phyloP scores from a whole-genome alignment of 1,140 invertebrate genomes.

The Teleogryllus occipitalis region DNA sequence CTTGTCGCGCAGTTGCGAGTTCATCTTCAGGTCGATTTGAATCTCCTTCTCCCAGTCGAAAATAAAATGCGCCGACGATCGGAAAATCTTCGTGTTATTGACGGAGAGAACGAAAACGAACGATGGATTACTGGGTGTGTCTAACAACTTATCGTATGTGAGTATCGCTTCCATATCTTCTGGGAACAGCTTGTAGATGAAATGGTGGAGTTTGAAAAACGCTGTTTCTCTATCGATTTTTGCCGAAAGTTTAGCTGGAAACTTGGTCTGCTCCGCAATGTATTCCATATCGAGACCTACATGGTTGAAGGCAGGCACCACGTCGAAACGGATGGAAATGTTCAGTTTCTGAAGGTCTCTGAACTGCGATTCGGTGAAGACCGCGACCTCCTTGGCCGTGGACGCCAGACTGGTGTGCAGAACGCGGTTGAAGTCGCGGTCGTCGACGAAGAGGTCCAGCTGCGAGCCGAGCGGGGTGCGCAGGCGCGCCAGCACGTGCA shows the following conservation, averaged over 20 bases:
- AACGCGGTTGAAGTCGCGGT: background rate
- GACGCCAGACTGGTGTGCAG: background rate
- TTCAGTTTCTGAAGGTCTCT: background rate
- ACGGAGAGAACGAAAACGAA: background rate
- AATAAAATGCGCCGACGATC: background rate
- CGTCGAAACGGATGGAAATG: background rate
- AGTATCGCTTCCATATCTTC: background rate
- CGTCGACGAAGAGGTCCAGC: background rate
- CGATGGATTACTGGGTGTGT: background rate
- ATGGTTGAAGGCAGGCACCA: background rate
- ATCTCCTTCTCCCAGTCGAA: background rate
- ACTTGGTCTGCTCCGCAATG: background rate
- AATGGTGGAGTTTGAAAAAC: background rate
- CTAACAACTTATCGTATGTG: background rate
- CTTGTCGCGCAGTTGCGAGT: background rate
- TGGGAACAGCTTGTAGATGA: background rate
- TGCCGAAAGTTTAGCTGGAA: background rate
- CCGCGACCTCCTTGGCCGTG: background rate
- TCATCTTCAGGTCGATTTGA: background rate
- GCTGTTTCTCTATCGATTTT: background rate
- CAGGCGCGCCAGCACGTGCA: background rate
- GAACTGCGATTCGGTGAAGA: background rate
- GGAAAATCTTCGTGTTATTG: background rate
- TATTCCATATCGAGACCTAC: background rate
- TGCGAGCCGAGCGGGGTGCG: background rate